phyloP scores from a whole-genome alignment of 2,888 invertebrate species.

The Trachelus iudaicus region DNA sequence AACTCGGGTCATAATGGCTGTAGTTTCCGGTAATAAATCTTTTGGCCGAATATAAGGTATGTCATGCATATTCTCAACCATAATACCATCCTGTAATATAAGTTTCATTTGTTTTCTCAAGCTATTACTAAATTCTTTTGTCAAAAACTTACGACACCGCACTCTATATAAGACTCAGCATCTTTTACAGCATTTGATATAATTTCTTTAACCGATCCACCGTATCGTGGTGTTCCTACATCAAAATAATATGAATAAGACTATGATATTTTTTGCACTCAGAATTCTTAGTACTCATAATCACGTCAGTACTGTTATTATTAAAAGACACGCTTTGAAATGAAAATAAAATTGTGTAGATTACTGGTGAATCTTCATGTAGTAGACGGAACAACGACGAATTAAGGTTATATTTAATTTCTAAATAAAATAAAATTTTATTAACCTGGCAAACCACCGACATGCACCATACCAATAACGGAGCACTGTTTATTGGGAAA shows the following conservation, averaged over 20 bases:
- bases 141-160: conserved; percentile 68
- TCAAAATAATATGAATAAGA: background rate
- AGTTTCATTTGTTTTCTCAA: conserved; percentile 5
- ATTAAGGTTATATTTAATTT: background rate
- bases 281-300: background rate
- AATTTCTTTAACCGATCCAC: conserved; percentile 68
- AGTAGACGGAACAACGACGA: background rate
- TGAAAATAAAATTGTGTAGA: background rate
- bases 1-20: conserved; percentile 76
- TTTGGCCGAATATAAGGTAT: conserved; percentile 74
- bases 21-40: conserved; percentile 74
- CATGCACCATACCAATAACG: conserved; percentile 80
- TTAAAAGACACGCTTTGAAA: background rate
- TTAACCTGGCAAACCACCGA: conserved; percentile 76
- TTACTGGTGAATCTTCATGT: background rate
- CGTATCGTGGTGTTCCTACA: conserved; percentile 73
- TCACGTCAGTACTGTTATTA: background rate
- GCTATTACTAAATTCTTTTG: conserved; percentile 4
- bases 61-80: conserved; percentile 86
- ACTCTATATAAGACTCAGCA: conserved; percentile 71
- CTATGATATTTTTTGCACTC: background rate
- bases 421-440: background rate
- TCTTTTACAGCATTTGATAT: conserved; percentile 72
- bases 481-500: conserved; percentile 66
- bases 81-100: conserved; percentile 72